These are phyloP conservation scores for Trigoniulus corallinus DNA, from an alignment of 1,140 invertebrate genomes.

Conservation along the genomic window DNA sequence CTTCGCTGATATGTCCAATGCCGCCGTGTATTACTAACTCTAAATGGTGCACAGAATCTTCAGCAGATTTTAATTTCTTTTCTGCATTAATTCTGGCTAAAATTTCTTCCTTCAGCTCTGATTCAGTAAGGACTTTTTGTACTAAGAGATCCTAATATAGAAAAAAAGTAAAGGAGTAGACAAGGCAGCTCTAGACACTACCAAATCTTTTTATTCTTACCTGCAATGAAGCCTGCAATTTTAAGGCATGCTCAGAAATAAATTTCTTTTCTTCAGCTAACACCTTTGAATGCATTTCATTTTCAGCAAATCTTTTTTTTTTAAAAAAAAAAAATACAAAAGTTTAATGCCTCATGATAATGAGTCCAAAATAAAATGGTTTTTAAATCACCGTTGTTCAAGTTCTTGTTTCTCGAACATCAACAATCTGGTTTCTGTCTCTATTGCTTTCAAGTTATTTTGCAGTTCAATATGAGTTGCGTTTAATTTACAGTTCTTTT, in stretches of 20 bases:
- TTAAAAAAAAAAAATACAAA: too few species aligned
- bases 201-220: neutral
- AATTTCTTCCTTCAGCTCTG: constrained; percentile 7
- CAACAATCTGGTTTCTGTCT: constrained; percentile 1
- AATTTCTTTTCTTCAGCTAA: constrained; percentile 1
- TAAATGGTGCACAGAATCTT: constrained; percentile 1
- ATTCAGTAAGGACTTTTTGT: constrained; percentile 8
- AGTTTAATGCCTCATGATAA: too few species aligned
- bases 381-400: neutral
- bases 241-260: neutral
- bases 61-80: neutral
- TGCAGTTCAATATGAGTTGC: neutral
- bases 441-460: neutral
- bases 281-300: neutral
- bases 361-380: too few species aligned
- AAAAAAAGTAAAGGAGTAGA: neutral
- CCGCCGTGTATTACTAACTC: neutral
- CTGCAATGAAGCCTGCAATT: constrained; percentile 1
- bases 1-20: neutral
- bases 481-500: neutral
- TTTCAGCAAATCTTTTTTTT: neutral
- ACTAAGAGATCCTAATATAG: neutral
- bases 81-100: constrained; percentile 4
- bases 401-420: constrained; percentile 4
- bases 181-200: neutral